Evolutionary conservation across 2,797 vertebrate species (phyloP), one percentile per base, ranked within the genome.

Genomic region (Fundulus diaphanus): DNA sequence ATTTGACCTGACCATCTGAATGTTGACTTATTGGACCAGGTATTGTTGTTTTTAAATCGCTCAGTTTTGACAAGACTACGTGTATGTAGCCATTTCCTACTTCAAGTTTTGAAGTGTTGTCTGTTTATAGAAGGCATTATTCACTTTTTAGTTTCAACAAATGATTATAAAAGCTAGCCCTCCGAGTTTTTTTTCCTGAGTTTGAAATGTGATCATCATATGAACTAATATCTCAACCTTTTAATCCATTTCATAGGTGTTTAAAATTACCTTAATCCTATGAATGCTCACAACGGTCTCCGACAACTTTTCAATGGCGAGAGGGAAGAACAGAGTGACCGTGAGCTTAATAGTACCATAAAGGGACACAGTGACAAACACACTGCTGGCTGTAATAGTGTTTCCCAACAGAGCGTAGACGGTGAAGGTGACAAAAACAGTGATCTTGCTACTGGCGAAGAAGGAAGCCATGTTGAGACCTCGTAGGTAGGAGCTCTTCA

Each of bases 401-500:
- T 98, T 95, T 77, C 97, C 98, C 51, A 96, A 93, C 0, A 98
- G 91, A 1, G 95, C 94, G 0, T 96, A 97, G 0, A 94, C 89
- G 0, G 95, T 92, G 91, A 99, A 98, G 27, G 97, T 98, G 74
- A 96, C 88, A 27, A 97, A 99, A 66, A 98, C 77, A 0, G 97
- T 97, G 82, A 99, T 93, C 93, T 99, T 99, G 95, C 94, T 97
- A 52, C 96, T 96, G 72, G 95, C 90, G 31, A 98, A 99, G 94
- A 97, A 99, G 0, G 96, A 96, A 7, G 97, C 97, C 94, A 99
- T 94, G 90, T 99, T 98, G 92, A 98, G 89, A 15, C 96, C 98
- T 74, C 97, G 96, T 5, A 99, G 95, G 82, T 97, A 98, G 71
- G 97, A 98, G 87, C 96, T 99, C 90, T 89, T 96, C 92, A 98